Percentiles rank a stretch among this genome's conserved stretches.
Evolutionary conservation across 2,113 vertebrate genomes (phyloP).

Genomic region (Thalassoma bifasciatum): DNA sequence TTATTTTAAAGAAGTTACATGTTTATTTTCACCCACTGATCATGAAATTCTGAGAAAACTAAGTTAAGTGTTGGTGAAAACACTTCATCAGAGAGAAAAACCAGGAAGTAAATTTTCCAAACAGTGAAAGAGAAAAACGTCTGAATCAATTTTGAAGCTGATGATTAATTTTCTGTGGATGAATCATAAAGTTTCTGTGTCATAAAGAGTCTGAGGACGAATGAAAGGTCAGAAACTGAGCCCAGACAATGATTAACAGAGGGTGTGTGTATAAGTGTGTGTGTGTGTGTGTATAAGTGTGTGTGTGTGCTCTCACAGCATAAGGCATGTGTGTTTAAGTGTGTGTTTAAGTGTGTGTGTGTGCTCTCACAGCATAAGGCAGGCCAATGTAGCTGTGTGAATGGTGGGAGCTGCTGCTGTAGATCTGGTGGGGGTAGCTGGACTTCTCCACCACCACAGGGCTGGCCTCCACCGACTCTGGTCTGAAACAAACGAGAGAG

Average conservation of each 20-base stretch:
- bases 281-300: neutral
- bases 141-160: neutral
- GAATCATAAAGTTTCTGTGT: neutral
- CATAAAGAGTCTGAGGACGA: neutral
- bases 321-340: too few relatives aligned
- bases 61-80: too few relatives aligned
- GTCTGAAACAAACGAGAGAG: conserved; percentile 83
- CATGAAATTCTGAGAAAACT: too few relatives aligned
- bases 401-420: conserved; percentile 97
- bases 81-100: neutral
- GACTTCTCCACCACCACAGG: conserved; percentile 99
- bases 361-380: conserved; percentile 96
- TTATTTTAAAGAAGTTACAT: too few relatives aligned
- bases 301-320: conserved; percentile 88
- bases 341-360: neutral
- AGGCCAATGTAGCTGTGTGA: conserved; percentile 99
- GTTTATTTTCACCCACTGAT: too few relatives aligned
- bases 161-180: neutral
- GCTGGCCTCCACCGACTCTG: conserved; percentile 99
- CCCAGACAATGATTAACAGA: conserved; percentile 48
- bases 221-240: neutral
- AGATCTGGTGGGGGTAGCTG: conserved; percentile 98
- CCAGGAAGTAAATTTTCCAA: too few relatives aligned
- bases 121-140: too few relatives aligned
- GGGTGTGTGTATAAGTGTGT: too few relatives aligned